phyloP scores from a whole-genome alignment of 2,888 invertebrate species.

The Resseliella maxima region DNA sequence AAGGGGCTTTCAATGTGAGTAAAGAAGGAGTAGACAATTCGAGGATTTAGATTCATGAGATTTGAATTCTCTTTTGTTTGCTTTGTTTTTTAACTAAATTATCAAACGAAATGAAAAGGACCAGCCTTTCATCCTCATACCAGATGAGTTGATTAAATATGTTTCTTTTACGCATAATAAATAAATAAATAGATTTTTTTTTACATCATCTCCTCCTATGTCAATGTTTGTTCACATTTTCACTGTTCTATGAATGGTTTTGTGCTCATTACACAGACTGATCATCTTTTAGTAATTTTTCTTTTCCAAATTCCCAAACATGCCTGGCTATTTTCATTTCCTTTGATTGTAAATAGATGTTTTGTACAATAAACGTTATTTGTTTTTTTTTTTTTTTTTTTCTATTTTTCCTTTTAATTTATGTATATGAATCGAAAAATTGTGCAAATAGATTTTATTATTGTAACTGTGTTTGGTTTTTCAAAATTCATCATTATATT shows the following conservation, averaged over 20 bases:
- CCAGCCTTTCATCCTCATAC: conserved; percentile 57
- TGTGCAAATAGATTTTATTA: conserved; percentile 43
- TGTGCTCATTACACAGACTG: not conserved
- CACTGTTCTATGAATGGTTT: not conserved
- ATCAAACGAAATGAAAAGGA: conserved; percentile 54
- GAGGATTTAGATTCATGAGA: not conserved
- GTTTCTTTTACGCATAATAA: not conserved
- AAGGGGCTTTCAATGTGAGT: not conserved
- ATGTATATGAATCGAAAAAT: conserved; percentile 47
- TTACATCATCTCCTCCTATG: not conserved
- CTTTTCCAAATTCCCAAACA: not conserved
- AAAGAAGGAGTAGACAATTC: conserved; percentile 33
- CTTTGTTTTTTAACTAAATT: not conserved
- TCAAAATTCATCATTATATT: not conserved
- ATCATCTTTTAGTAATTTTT: not conserved
- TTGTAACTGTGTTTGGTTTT: conserved; percentile 13
- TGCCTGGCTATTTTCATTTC: not conserved
- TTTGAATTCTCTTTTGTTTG: not conserved
- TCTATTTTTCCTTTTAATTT: not conserved
- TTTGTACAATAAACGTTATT: conserved; percentile 15
- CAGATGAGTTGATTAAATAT: conserved; percentile 56
- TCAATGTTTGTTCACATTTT: conserved; percentile 32
- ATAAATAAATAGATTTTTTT: conserved; percentile 36
- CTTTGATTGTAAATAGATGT: conserved; percentile 31
- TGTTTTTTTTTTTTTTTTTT: not conserved